Evolutionary conservation across 2,888 invertebrate species (phyloP).

Genomic region (Apotomis turbidana): DNA sequence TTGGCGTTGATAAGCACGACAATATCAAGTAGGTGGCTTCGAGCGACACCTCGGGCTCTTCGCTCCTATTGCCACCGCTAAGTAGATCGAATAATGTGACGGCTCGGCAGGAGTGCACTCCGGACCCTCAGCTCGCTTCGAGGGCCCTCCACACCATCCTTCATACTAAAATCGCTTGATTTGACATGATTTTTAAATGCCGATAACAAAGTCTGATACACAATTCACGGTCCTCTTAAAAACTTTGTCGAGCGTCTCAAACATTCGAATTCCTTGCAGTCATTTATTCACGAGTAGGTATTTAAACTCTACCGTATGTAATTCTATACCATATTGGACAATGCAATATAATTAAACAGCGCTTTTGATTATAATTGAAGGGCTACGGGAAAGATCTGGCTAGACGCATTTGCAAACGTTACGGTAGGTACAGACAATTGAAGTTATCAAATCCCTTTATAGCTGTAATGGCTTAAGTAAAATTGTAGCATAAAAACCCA

Average conservation of each 20-base stretch:
- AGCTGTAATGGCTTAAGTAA: too few relatives aligned
- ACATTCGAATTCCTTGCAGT: conserved; percentile 17
- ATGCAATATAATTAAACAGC: not conserved
- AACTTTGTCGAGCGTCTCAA: conserved; percentile 19
- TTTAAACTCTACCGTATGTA: conserved; percentile 16
- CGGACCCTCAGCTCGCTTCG: conserved; percentile 62
- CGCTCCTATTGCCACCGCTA: conserved; percentile 65
- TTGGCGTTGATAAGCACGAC: conserved; percentile 54
- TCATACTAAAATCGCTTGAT: conserved; percentile 80
- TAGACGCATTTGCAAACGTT: too few relatives aligned
- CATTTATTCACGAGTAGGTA: conserved; percentile 10
- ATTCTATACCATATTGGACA: not conserved
- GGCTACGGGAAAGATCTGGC: too few relatives aligned
- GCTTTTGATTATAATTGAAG: not conserved
- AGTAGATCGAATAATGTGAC: conserved; percentile 83
- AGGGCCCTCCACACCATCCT: conserved; percentile 69
- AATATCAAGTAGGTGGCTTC: conserved; percentile 62
- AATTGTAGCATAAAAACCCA: too few relatives aligned
- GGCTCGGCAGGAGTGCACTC: conserved; percentile 72
- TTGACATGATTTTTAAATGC: conserved; percentile 82
- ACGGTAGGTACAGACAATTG: too few relatives aligned
- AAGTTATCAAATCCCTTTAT: too few relatives aligned
- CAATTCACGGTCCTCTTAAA: conserved; percentile 33
- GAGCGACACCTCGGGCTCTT: conserved; percentile 69
- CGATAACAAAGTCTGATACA: conserved; percentile 66